A percentile compares a stretch with the other conserved stretches of the same genome.
Evolutionary conservation across 1,140 invertebrate genomes (phyloP).

Genomic region (Neodiprion pinetum): DNA sequence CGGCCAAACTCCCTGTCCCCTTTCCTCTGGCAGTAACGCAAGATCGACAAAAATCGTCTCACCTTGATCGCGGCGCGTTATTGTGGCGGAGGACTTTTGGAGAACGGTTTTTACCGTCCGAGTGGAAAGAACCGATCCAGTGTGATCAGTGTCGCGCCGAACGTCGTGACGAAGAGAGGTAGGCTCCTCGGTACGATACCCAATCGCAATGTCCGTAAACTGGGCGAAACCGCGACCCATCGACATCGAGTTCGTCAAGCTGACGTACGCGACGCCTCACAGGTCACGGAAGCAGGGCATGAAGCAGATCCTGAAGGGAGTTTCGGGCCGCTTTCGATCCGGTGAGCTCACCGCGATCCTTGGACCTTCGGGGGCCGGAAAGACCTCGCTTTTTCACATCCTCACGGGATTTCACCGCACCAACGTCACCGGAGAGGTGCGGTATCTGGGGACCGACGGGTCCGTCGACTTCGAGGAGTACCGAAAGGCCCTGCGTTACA

Average conservation of each 20-base stretch:
- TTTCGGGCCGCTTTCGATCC: conserved; percentile 74
- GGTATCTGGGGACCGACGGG: conserved; percentile 61
- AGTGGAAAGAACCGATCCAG: no score
- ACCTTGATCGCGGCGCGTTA: no score
- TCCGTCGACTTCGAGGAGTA: conserved; percentile 53
- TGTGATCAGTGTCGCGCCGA: no score
- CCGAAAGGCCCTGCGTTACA: conserved; percentile 73
- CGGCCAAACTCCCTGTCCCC: no score
- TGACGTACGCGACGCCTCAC: conserved; percentile 49
- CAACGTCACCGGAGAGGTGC: conserved; percentile 63
- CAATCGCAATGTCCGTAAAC: no score
- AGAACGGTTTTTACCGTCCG: no score
- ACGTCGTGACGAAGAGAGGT: no score
- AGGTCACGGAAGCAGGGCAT: conserved; percentile 35
- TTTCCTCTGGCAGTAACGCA: no score
- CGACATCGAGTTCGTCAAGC: conserved; percentile 60
- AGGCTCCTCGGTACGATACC: no score
- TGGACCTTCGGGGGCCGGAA: conserved; percentile 85
- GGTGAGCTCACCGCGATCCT: conserved; percentile 85
- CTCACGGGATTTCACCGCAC: conserved; percentile 69
- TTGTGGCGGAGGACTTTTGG: no score
- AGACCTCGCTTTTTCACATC: conserved; percentile 78
- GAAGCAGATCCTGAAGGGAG: conserved; percentile 69
- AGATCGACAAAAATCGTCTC: no score
- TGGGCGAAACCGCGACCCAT: conserved; percentile 42